A percentile compares a stretch with the other conserved stretches of the same genome.
Conservation (phyloP, 2,113 vertebrate species). For the Ia io region DNA sequence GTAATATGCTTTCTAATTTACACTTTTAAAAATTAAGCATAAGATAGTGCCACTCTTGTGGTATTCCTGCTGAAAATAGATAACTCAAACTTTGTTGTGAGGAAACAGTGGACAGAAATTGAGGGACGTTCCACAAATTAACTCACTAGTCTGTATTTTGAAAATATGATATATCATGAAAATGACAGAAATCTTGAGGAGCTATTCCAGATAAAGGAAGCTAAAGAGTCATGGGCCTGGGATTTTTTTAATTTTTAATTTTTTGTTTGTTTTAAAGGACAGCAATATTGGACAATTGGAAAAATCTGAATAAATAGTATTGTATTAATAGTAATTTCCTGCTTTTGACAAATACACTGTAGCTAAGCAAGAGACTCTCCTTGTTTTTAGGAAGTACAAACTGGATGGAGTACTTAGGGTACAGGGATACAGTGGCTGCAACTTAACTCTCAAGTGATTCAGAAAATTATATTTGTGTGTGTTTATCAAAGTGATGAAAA, state of each 20-base stretch:
- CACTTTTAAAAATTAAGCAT: neutral
- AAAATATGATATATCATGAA: neutral
- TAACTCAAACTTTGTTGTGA: neutral
- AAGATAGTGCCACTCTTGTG: neutral
- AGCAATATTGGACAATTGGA: neutral
- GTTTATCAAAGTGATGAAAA: neutral
- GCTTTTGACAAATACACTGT: neutral
- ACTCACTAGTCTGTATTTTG: neutral
- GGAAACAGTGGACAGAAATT: neutral
- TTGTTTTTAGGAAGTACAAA: neutral
- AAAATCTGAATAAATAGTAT: slow-evolving; percentile 4
- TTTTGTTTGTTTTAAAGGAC: neutral
- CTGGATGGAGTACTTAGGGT: neutral
- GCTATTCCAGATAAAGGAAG: neutral
- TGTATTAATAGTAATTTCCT: neutral
- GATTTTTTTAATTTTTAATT: neutral
- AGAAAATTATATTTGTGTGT: slow-evolving; percentile 7
- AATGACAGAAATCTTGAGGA: neutral
- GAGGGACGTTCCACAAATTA: neutral
- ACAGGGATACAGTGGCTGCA: neutral
- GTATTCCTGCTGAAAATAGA: slow-evolving; percentile 10
- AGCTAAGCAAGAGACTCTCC: neutral
- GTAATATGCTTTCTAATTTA: neutral
- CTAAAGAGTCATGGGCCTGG: neutral
- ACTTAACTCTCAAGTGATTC: neutral